Base-by-base conservation (phyloP, 2,113 vertebrate genomes). In the Ailurus styani region DNA sequence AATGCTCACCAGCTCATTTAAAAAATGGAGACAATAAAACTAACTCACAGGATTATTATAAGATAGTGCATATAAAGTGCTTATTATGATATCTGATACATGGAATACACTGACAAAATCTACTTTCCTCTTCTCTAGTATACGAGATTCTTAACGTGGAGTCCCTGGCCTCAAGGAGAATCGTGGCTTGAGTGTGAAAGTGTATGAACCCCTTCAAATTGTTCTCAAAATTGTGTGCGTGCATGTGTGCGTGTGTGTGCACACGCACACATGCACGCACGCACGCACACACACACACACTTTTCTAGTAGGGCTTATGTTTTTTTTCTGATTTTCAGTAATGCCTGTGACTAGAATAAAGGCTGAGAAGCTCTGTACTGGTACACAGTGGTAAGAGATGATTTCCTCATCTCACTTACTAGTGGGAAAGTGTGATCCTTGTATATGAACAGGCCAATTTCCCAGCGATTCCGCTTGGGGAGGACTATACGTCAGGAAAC, bases 11-110 rank as follows among this genome's bases (percentile, higher is more conserved):
- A 82, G 50, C n/a, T 96, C 84, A 84, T 93, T 94, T 95, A 18
- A 50, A 94, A 97, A 91, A 84, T 54, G 18, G 6, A 27, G 50
- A 72, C 40, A 82, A 88, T 81, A 96, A 97, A 97, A 90, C 17
- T 60, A 64, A 78, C 55, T 84, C 37, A n/a, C 18, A 57, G 23
- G 54, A 37, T 70, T 94, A 86, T n/a, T 87, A 17, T 91, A 82
- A 87, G 6, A 88, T 7, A 78, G 57, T 83, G 25, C 21, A 75
- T 70, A 64, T 50, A 64, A 88, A 95, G 20, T 78, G 50, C 40
- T 91, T 93, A 95, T 89, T 91, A 66, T 12, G 86, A 72, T 79
- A 79, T 47, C 64, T 70, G 52, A 95, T 27, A 86, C 15, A 37
- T 52, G 54, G 11, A 47, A 18, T 57, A 72, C 3, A 29, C 42